Percentiles rank a stretch among this genome's conserved stretches.
Conservation (phyloP, 2,888 invertebrate genomes). For the Allygus modestus region DNA sequence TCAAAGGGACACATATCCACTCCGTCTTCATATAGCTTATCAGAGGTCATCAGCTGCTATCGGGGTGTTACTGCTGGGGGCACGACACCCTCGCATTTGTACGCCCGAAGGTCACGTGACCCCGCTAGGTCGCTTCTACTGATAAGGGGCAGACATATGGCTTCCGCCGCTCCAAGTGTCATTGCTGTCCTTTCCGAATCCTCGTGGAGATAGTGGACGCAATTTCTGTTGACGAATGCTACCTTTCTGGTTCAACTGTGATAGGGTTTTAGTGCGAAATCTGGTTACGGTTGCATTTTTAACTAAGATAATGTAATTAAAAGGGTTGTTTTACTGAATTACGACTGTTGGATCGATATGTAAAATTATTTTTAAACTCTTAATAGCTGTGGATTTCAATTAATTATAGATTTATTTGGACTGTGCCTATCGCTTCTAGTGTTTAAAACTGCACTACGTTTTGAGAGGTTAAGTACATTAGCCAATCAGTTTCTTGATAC, state of each 20-base stretch:
- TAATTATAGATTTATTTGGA: no score
- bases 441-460: no score
- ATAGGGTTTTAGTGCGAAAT: not conserved
- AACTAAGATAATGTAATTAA: no score
- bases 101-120: not conserved
- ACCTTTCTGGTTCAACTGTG: not conserved
- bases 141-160: slow-evolving; percentile 13
- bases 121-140: not conserved
- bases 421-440: no score
- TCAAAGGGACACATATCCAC: no score
- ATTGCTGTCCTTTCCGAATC: not conserved
- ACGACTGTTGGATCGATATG: no score
- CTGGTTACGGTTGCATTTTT: no score
- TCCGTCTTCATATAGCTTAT: not conserved
- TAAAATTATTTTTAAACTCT: no score
- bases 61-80: not conserved
- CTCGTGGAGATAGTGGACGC: not conserved
- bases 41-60: slow-evolving; percentile 9
- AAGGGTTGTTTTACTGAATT: no score
- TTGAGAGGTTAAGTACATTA: no score
- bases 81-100: slow-evolving; percentile 34
- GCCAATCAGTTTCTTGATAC: no score
- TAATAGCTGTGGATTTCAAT: no score
- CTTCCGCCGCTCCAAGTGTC: not conserved
- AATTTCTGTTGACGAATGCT: not conserved